These are phyloP conservation scores for Cromileptes altivelis DNA, from an alignment of 2,113 vertebrate species.

Conservation along the genomic window DNA sequence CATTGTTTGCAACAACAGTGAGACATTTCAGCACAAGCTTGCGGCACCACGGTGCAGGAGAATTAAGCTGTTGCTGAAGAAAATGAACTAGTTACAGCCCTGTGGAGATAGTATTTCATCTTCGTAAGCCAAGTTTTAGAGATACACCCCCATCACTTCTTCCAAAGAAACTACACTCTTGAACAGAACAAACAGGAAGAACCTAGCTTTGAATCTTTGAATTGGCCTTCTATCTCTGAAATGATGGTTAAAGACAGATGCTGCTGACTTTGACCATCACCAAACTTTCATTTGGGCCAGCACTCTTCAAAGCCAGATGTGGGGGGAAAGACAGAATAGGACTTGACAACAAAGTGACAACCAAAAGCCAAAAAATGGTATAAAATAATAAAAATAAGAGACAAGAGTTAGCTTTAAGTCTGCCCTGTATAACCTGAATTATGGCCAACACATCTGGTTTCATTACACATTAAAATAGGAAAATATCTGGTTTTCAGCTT, in stretches of 20 bases:
- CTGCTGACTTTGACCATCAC: background rate
- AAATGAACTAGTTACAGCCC: background rate
- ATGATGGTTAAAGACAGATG: constrained; percentile 1
- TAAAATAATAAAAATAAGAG: constrained; percentile 1
- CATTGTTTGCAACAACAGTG: background rate
- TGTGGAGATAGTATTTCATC: background rate
- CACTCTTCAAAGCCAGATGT: constrained; percentile 19
- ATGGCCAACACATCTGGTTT: constrained; percentile 45
- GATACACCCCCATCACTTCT: background rate
- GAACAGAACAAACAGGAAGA: background rate
- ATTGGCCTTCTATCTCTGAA: background rate
- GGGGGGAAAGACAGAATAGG: background rate
- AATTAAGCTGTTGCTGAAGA: background rate
- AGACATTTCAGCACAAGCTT: background rate
- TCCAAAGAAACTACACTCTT: background rate
- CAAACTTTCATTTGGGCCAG: background rate
- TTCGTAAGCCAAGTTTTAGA: background rate
- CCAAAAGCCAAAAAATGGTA: background rate
- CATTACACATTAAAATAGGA: constrained; percentile 36
- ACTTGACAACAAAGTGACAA: background rate
- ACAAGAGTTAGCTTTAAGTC: constrained; percentile 7
- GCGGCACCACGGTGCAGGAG: background rate
- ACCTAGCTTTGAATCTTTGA: background rate
- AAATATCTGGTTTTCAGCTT: constrained; percentile 49
- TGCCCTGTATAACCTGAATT: constrained; percentile 13